phyloP scores from a whole-genome alignment of 2,113 vertebrate species.

The Toxotes jaculatrix region DNA sequence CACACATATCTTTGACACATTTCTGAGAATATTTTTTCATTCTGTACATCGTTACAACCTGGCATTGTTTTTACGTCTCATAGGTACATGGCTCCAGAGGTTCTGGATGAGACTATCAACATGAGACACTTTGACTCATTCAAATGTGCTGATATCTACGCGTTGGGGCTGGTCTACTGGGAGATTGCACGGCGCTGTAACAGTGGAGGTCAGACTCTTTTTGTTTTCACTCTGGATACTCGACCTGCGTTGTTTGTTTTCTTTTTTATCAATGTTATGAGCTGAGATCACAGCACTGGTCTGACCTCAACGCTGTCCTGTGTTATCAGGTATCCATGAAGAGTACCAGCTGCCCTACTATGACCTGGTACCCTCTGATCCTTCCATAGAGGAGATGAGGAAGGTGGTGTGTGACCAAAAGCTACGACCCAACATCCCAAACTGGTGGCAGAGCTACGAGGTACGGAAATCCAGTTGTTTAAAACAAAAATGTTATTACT shows the following conservation, averaged over 20 bases:
- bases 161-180: constrained; percentile 96
- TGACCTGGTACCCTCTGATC: constrained; percentile 95
- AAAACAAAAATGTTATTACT: not conserved
- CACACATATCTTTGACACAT: constrained; percentile 27
- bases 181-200: constrained; percentile 95
- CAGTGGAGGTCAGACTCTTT: constrained; percentile 87
- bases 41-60: not conserved
- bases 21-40: constrained; percentile 14
- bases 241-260: constrained; percentile 24
- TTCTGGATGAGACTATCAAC: constrained; percentile 96
- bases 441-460: constrained; percentile 98
- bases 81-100: constrained; percentile 98
- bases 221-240: constrained; percentile 38
- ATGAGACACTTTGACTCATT: constrained; percentile 98
- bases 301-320: constrained; percentile 4
- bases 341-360: constrained; percentile 98
- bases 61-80: constrained; percentile 28
- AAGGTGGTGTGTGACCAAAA: constrained; percentile 97
- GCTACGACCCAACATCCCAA: constrained; percentile 93
- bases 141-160: constrained; percentile 97
- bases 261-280: not conserved
- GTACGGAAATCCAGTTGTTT: constrained; percentile 71
- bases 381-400: constrained; percentile 97
- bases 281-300: constrained; percentile 17
- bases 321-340: constrained; percentile 90